Evolutionary conservation across 2,113 vertebrate genomes (phyloP), one percentile per base, ranked within the genome.

Genomic region (Drymodes brunneopygia): DNA sequence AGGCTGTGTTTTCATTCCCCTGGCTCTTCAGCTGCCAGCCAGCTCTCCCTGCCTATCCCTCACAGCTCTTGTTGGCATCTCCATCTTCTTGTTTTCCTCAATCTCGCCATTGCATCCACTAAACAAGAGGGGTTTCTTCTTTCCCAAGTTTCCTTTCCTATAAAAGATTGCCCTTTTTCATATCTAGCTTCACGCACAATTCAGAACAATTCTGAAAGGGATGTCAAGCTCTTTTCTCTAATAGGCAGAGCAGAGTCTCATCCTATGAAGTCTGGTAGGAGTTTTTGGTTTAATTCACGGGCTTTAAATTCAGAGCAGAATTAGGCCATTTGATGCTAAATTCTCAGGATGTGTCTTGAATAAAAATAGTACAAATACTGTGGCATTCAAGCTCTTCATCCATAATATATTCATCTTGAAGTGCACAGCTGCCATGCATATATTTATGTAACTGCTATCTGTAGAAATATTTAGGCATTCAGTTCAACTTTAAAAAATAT

Each of bases 311-410:
- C 42, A 36, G 27, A 93, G 44, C 9, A 73, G 64, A 93, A 95
- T 88, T 88, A 90, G 90, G 72, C 64, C 60, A 83, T 92, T 96
- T 84, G 64, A 83, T 83, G 81, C 72, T 84, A 96, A 94, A 94
- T 79, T 92, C 72, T 94, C 67, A 92, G 86, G 90, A 92, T 92
- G 40, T 93, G 72, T 87, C 92, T 84, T 84, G 75, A 96, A 96
- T 91, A 96, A 96, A 95, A 96, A 95, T 94, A 93, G 92, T 94
- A 90, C 45, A 93, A 93, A 95, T 95, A 88, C 73, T 80, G 71
- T 94, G 79, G 86, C 71, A 90, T 95, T 96, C 82, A 88, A 93
- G 48, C 51, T 92, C 69, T 93, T 94, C 79, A 84, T 86, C 72
- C 57, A 81, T 88, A 93, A 96, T 88, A 92, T 71, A 96, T 94